Evolutionary conservation across 2,797 vertebrate species (phyloP), one percentile per base, ranked within the genome.

Genomic region (Enteromius viviparus): DNA sequence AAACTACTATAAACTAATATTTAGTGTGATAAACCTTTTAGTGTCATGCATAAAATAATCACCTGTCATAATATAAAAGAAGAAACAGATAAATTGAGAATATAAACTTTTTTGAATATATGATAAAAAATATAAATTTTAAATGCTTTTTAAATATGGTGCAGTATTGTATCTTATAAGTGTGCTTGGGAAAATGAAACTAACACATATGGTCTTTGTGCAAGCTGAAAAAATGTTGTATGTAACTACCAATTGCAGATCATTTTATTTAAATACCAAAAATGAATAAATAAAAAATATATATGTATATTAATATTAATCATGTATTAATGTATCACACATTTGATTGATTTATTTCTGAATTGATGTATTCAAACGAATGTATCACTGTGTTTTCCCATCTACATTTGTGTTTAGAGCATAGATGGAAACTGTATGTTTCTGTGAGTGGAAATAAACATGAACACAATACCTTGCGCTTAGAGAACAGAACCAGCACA

Each of bases 401-500:
- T 11, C 47, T 23, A 14, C 1, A 23, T 55, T 75, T 37, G 9
- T 76, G 51, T 26, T 76, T 2, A 32, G 42, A 72, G 47, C 29
- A 11, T 2, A 49, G 15, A 71, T 29, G 69, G 8, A 29, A 65
- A 19, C 7, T 34, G 62, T 65, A 34, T 19, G 34, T 65, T 65
- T 34, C 26, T 15, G 11, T n/a, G 11, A 26, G 26, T 4, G 32
- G 12, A 3, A 49, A 42, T 6, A 71, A 29, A 51, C 19, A 74
- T 6, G 66, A 23, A 60, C 12, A 81, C 5, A 42, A 51, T 82
- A 95, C 95, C 94, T 92, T 94, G 76, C 93, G 29, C 74, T 94
- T 91, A 0, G 94, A 94, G 0, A 93, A 49, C 15, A 96, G 83
- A 65, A 94, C 92, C 76, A 92, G 91, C 87, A 93, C 45, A 78